Evolutionary conservation across 2,888 invertebrate genomes (phyloP).

Genomic region (Candidula unifasciata): DNA sequence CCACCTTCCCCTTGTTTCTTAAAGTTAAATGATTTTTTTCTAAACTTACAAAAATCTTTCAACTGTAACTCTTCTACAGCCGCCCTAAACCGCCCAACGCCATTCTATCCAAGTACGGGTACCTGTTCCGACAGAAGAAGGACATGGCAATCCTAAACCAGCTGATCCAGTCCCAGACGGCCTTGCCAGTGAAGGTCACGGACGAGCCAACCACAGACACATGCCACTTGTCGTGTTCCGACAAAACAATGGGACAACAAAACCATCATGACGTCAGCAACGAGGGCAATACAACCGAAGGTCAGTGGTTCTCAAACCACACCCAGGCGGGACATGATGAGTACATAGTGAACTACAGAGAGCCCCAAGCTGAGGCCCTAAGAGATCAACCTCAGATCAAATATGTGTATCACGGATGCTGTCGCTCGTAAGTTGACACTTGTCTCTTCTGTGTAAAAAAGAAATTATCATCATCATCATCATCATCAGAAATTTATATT

Average conservation of each 20-base stretch:
- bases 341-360: neutral
- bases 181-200: neutral
- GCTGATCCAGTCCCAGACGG: neutral
- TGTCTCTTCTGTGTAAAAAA: too few relatives aligned
- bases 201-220: neutral
- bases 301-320: neutral
- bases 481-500: too few relatives aligned
- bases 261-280: neutral
- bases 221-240: neutral
- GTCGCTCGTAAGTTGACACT: slow-evolving; percentile 1
- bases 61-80: neutral
- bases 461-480: too few relatives aligned
- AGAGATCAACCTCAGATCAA: neutral
- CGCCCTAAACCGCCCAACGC: neutral
- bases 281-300: neutral
- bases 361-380: too few relatives aligned
- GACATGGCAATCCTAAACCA: neutral
- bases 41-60: too few relatives aligned
- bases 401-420: slow-evolving; percentile 4
- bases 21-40: too few relatives aligned
- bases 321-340: neutral
- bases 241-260: neutral
- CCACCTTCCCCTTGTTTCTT: too few relatives aligned
- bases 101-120: neutral
- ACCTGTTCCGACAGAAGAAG: neutral